These are phyloP conservation scores for Brenthis hecate DNA, from an alignment of 2,888 invertebrate species.

Conservation along the genomic window DNA sequence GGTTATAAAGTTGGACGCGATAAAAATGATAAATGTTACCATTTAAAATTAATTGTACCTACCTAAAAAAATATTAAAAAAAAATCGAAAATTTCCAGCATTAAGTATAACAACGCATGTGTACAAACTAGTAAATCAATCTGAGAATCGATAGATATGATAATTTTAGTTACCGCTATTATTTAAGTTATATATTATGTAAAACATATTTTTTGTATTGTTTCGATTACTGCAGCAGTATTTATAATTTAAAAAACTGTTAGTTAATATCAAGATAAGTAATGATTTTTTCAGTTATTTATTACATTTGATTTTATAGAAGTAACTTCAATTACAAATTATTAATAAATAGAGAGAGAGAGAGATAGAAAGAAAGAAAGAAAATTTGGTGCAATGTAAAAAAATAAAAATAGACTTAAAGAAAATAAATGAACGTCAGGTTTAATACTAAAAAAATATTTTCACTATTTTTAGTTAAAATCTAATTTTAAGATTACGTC, in stretches of 20 bases:
- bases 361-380: no score
- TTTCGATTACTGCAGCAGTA: conserved; percentile 1
- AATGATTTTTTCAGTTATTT: background rate
- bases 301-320: background rate
- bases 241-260: conserved; percentile 10
- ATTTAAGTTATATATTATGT: background rate
- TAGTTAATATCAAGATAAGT: conserved; percentile 1
- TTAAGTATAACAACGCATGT: no score
- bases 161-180: conserved; percentile 9
- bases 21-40: no score
- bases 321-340: no score
- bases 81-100: no score
- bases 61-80: no score
- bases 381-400: conserved; percentile 1
- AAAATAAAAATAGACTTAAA: background rate
- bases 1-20: no score
- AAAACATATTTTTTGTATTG: no score
- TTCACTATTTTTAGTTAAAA: background rate
- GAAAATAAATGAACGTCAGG: no score
- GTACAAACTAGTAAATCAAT: conserved; percentile 1
- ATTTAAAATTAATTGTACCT: no score
- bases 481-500: background rate
- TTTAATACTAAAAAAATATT: background rate
- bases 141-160: conserved; percentile 7
- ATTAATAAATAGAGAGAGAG: no score